Conservation (phyloP, 2,888 invertebrate species). For the Eremobia ochroleuca region DNA sequence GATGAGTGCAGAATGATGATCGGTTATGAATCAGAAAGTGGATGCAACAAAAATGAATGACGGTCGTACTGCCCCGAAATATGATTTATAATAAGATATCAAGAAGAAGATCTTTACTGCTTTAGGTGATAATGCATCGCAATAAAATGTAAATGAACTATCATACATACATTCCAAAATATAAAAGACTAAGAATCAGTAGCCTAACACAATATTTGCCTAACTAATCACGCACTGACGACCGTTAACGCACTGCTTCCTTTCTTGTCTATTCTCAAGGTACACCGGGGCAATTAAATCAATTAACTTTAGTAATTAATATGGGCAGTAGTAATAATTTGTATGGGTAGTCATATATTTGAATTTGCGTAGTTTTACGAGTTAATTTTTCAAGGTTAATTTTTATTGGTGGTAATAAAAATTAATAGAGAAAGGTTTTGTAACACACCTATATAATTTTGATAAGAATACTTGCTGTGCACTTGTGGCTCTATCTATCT, state of each 20-base stretch:
- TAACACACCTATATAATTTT: not conserved
- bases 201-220: slow-evolving; percentile 2
- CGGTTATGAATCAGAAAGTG: too few relatives aligned
- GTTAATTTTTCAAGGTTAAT: slow-evolving; percentile 38
- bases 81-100: not conserved
- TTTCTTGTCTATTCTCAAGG: slow-evolving; percentile 64
- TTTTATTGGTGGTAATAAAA: not conserved
- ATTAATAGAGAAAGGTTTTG: not conserved
- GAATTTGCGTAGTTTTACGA: slow-evolving; percentile 4
- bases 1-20: too few relatives aligned
- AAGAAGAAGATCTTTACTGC: not conserved
- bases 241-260: slow-evolving; percentile 43
- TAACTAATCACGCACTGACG: slow-evolving; percentile 23
- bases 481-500: not conserved
- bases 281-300: slow-evolving; percentile 51
- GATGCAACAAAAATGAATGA: too few relatives aligned
- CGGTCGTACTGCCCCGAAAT: too few relatives aligned
- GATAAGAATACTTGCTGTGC: not conserved
- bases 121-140: not conserved
- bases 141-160: not conserved
- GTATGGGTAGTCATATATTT: not conserved
- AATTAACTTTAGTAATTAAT: slow-evolving; percentile 43
- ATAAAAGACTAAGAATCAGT: not conserved
- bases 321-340: slow-evolving; percentile 26
- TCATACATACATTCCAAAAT: not conserved